phyloP scores from a whole-genome alignment of 2,113 vertebrate species.

The Pachycephala philippinensis region DNA sequence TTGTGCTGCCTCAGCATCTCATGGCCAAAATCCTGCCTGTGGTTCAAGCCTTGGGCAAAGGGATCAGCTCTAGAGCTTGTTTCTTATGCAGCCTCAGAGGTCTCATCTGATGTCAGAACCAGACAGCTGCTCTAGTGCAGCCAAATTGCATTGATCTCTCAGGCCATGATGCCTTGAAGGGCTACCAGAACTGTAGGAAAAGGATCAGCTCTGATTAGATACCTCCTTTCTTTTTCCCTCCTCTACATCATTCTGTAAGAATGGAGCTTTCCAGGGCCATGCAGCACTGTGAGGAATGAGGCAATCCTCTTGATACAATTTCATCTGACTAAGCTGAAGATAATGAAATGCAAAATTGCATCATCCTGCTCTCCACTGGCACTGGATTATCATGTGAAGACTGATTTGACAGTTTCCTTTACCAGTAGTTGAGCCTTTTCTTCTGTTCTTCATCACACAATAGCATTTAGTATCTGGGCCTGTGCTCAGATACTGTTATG shows the following conservation, averaged over 20 bases:
- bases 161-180: neutral
- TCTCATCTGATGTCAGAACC: neutral
- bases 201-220: neutral
- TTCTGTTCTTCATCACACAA: neutral
- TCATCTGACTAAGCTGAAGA: neutral
- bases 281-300: neutral
- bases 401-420: neutral
- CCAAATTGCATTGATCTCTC: neutral
- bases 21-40: neutral
- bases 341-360: neutral
- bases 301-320: neutral
- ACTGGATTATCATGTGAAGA: neutral
- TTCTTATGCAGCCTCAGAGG: neutral
- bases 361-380: neutral
- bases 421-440: neutral
- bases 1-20: neutral
- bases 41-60: neutral
- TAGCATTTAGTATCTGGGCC: neutral
- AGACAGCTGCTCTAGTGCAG: neutral
- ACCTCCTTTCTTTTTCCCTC: neutral
- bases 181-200: neutral
- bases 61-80: neutral
- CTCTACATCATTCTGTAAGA: neutral
- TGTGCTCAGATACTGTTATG: neutral
- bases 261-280: neutral